Evolutionary conservation across 2,888 invertebrate genomes (phyloP), one percentile per base, ranked within the genome.

Genomic region (Cryptocheilus praepositus): DNA sequence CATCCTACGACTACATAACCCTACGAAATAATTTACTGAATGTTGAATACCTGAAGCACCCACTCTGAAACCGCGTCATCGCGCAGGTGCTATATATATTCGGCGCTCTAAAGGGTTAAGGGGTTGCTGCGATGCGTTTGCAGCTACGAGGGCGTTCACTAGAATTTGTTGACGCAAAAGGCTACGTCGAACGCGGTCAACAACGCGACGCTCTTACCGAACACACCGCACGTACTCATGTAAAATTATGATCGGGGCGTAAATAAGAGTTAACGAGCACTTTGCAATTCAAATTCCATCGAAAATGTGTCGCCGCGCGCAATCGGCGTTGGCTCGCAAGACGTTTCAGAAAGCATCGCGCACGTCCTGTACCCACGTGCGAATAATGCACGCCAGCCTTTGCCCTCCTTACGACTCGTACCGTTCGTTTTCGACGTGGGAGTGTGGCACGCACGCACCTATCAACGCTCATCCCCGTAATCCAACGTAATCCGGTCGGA

Each of bases 351-450:
- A 25, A 25, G 25, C 25, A 25, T 25, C 25, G 25, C 25, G 25
- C 3, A 25, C 25, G 5, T 25, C 25, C n/a, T n/a, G 25, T 25
- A 11, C 18, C 49, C 66, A 69, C 64, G 49, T 57, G 55, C 58
- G 60, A 79, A 74, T 76, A 76, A 71, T 71, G 36, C 36, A 22
- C 63, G 58, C 54, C 49, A 52, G 44, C 49, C 36, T 59, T 53
- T 65, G 73, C 45, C 77, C 76, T 68, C 67, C 46, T 79, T 79
- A 28, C 15, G 55, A 22, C 65, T 52, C 51, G 51, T 72, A 71
- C 77, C 73, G 74, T 77, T 77, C 65, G 57, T 71, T 36, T 36
- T 72, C 53, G 52, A 63, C 61, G 72, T 70, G 72, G 67, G 69
- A 71, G 67, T 16, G 36, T 57, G 11, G 36, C 3, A 36, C n/a